A percentile compares a stretch with the other conserved stretches of the same genome.
Conservation (phyloP, 2,797 vertebrate species). For the Lemur catta region DNA sequence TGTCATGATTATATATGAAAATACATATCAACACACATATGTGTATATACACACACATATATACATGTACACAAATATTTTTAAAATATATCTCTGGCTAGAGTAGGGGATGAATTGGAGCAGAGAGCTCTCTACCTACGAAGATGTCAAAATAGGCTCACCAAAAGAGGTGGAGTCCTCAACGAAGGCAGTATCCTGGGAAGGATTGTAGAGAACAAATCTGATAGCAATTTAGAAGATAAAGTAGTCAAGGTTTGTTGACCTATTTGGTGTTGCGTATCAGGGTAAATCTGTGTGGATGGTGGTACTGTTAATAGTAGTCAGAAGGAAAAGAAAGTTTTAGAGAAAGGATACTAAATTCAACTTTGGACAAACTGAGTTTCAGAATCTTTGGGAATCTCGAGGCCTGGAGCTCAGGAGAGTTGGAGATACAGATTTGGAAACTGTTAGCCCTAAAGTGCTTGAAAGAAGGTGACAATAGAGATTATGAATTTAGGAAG, state of each 20-base stretch:
- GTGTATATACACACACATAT: neutral
- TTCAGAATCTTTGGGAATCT: neutral
- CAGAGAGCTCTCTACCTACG: neutral
- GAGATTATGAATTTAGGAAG: neutral
- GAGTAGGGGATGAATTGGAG: neutral
- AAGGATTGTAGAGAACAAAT: neutral
- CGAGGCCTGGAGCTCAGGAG: neutral
- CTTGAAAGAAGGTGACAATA: neutral
- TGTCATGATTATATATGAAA: neutral
- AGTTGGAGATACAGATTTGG: neutral
- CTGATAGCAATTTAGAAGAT: neutral
- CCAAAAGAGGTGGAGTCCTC: neutral
- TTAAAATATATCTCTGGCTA: neutral
- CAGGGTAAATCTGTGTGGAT: neutral
- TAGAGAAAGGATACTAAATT: neutral
- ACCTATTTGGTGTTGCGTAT: neutral
- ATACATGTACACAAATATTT: neutral
- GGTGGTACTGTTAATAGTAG: neutral
- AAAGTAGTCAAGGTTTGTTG: neutral
- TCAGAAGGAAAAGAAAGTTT: neutral
- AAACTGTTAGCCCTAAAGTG: neutral
- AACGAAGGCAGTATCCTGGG: neutral
- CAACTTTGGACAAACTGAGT: neutral
- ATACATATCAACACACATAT: neutral
- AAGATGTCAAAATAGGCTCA: neutral